phyloP scores from a whole-genome alignment of 2,888 invertebrate species.

The Choreutis nemorana region DNA sequence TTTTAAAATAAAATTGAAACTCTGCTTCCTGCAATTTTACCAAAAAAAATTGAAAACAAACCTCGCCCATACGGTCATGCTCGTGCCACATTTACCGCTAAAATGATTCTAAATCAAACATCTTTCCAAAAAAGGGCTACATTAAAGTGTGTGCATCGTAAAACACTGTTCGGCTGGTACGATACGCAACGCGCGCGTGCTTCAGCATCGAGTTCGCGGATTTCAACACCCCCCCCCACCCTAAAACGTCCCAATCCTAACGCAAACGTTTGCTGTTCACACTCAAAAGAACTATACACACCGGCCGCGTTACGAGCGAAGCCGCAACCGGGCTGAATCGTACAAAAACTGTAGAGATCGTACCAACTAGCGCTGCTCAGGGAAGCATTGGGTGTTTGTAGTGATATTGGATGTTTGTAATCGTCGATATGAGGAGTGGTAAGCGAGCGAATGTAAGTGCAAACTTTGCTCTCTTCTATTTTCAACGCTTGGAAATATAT shows the following conservation, averaged over 20 bases:
- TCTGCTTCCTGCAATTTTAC: too few species aligned
- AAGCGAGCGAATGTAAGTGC: too few species aligned
- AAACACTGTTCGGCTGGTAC: conserved; percentile 25
- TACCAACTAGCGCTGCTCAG: conserved; percentile 2
- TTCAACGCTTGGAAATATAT: too few species aligned
- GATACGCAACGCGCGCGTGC: conserved; percentile 48
- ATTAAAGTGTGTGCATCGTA: conserved; percentile 33
- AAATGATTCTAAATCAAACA: conserved; percentile 26
- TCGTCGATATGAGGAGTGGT: too few species aligned
- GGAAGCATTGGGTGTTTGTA: too few species aligned
- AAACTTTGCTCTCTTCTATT: too few species aligned
- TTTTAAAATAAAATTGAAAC: too few species aligned
- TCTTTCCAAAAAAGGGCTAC: conserved; percentile 22
- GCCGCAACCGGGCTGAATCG: conserved; percentile 10
- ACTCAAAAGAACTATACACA: conserved; percentile 41
- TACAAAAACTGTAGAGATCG: conserved; percentile 4
- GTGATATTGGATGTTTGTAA: too few species aligned
- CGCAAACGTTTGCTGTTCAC: conserved; percentile 46
- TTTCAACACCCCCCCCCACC: conserved; percentile 27
- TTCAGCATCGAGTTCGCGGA: conserved; percentile 42
- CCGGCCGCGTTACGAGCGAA: conserved; percentile 26
- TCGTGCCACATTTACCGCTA: too few species aligned
- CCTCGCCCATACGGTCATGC: too few species aligned
- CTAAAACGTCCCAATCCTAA: conserved; percentile 34
- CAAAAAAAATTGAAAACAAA: too few species aligned